phyloP scores from a whole-genome alignment of 2,113 vertebrate genomes.

The Leptobrachium ailaonicum region DNA sequence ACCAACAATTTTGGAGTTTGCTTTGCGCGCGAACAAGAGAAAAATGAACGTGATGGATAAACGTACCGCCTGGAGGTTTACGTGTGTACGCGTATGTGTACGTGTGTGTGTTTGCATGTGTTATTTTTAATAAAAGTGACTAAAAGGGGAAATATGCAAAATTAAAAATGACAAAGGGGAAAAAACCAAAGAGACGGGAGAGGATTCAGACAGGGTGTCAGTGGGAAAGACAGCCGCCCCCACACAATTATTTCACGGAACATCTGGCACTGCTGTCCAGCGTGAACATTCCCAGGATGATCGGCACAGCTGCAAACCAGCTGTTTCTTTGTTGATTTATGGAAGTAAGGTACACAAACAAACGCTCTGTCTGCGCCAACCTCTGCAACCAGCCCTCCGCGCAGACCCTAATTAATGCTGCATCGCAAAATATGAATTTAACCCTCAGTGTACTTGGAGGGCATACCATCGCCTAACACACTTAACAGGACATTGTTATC shows the following conservation, averaged over 20 bases:
- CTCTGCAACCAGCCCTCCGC: neutral
- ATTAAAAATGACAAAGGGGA: neutral
- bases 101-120: too few relatives aligned
- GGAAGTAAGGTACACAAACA: slow-evolving; percentile 26
- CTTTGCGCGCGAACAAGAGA: too few relatives aligned
- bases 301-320: slow-evolving; percentile 59
- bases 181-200: slow-evolving; percentile 33
- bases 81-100: too few relatives aligned
- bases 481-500: too few relatives aligned
- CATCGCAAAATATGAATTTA: too few relatives aligned
- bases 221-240: slow-evolving; percentile 9
- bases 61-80: too few relatives aligned
- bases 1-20: too few relatives aligned
- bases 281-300: slow-evolving; percentile 55
- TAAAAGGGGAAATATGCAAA: neutral
- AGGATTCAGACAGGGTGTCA: slow-evolving; percentile 29
- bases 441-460: too few relatives aligned
- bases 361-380: neutral
- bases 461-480: too few relatives aligned
- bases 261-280: slow-evolving; percentile 39
- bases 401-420: neutral
- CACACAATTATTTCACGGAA: slow-evolving; percentile 48
- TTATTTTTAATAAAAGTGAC: neutral
- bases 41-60: too few relatives aligned
- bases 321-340: slow-evolving; percentile 54